Evolutionary conservation across 1,140 invertebrate genomes (phyloP), one percentile per base, ranked within the genome.

Genomic region (Marisa cornuarietis): DNA sequence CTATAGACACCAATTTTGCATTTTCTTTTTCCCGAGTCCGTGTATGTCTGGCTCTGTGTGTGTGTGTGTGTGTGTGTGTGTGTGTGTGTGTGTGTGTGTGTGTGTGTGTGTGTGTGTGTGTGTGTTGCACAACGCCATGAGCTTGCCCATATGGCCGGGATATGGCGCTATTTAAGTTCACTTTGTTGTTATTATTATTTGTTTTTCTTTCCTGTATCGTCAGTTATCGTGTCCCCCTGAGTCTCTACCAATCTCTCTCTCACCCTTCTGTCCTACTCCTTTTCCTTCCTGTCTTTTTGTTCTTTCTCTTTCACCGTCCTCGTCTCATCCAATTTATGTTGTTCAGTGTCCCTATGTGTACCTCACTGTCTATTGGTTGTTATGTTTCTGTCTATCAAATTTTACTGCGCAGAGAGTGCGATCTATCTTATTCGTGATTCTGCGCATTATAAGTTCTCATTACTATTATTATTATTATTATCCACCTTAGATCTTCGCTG

Each of bases 41-140:
- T 75, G 73, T 75, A 54, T 75, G 73, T 58, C 51, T 75, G 73
- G 54, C 51, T 75, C 52, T 75, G 73, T 75, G 73, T 58, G 73
- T 75, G 73, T 75, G 73, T 75, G 73, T 75, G 52, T 62, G 73
- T 75, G 73, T 75, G 73, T 58, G 73, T 75, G 73, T 75, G 73
- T 75, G 73, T 75, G 52, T 62, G 73, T 75, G 73, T 75, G 73
- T 58, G 73, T 75, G 73, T 75, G 73, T 75, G 73, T 75, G 52
- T 62, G 73, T 75, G 73, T 75, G 73, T 58, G 73, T 75, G 73
- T 75, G 73, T 75, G 73, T 58, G 73, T 75, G 73, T 75, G 73
- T 75, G 73, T 75, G 52, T 62, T 49, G n/a, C 51, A 54, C n/a
- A 54, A 51, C 20, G 73, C n/a, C 66, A 3, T 24, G n/a, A n/a